A percentile compares a stretch with the other conserved stretches of the same genome.
Evolutionary conservation across 1,140 invertebrate genomes (phyloP).

Genomic region (Ooceraea biroi): DNA sequence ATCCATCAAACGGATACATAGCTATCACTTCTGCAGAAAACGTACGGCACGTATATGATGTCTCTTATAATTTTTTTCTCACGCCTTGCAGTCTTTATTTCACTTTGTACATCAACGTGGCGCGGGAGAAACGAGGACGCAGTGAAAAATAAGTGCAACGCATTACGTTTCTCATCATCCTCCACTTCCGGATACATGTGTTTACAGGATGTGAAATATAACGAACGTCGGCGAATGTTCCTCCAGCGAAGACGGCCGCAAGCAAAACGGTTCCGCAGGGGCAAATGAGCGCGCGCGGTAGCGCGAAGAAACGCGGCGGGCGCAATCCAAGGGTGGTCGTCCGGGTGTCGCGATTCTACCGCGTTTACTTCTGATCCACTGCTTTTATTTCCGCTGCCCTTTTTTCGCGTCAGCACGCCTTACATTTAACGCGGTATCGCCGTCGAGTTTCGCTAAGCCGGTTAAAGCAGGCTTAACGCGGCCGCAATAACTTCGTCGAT

Average conservation of each 20-base stretch:
- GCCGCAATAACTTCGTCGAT: not conserved
- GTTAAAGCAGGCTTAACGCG: constrained; percentile 31
- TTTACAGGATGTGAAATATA: not conserved
- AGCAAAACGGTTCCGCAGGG: not conserved
- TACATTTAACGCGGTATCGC: not conserved
- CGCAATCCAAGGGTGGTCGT: not conserved
- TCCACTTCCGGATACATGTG: not conserved
- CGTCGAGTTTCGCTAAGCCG: constrained; percentile 38
- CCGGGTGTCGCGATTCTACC: not conserved
- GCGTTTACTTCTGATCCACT: not conserved
- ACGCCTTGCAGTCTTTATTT: not conserved
- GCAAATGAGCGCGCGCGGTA: not conserved
- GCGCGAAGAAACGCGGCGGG: not conserved
- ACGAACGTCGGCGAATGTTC: not conserved
- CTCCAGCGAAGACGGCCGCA: not conserved
- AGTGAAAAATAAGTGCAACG: not conserved
- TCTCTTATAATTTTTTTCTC: not conserved
- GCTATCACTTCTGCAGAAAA: not conserved
- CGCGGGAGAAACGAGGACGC: too few relatives aligned
- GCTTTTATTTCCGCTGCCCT: not conserved
- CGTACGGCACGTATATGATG: not conserved
- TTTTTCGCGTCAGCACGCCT: not conserved
- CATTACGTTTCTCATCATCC: not conserved
- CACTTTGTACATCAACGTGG: not conserved
- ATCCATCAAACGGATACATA: not conserved